Evolutionary conservation across 2,113 vertebrate species (phyloP), one percentile per base, ranked within the genome.

Genomic region (Percina caprodes): DNA sequence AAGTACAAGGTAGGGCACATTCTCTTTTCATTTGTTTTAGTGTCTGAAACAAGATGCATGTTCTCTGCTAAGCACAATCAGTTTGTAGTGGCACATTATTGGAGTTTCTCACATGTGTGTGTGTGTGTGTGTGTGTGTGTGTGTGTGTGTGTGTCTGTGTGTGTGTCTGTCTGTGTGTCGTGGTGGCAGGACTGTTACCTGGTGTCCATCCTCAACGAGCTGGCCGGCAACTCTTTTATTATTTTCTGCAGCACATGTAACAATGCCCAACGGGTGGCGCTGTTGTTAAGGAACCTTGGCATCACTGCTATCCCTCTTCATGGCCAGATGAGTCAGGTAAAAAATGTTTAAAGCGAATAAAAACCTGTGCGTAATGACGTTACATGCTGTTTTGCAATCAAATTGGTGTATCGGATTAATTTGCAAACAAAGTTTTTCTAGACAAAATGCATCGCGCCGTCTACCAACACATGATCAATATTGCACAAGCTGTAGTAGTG

Each of bases 211-310:
- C 89, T 99, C 55, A 99, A 98, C 45, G 98, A 99, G 77, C 89
- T 99, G 90, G 98, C 98, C 3, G 98, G 98, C 6, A 99, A 99
- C 92, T 98, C 98, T 7, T 99, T 99, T 86, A 99, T 99, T 89
- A 96, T 99, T 83, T 99, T 99, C 95, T 99, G 98, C 83, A 96
- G 97, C 87, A 99, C 98, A 0, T 99, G 98, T 89, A 98, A 97
- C 90, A 98, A 95, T 11, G 97, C 98, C 73, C 98, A 99, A 94
- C 96, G 98, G 86, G 97, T 97, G 72, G 97, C 98, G 48, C 93
- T 99, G 54, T 77, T 99, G 59, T 95, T 99, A 1, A 93, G 98
- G 46, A 99, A 99, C 87, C 95, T 99, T 39, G 98, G 98, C 2
- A 99, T 99, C 91, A 99, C 97, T 2, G 98, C 98, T 10, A 98